Percentiles rank a stretch among this genome's conserved stretches.
Evolutionary conservation across 2,113 vertebrate species (phyloP).

Genomic region (Rana temporaria): DNA sequence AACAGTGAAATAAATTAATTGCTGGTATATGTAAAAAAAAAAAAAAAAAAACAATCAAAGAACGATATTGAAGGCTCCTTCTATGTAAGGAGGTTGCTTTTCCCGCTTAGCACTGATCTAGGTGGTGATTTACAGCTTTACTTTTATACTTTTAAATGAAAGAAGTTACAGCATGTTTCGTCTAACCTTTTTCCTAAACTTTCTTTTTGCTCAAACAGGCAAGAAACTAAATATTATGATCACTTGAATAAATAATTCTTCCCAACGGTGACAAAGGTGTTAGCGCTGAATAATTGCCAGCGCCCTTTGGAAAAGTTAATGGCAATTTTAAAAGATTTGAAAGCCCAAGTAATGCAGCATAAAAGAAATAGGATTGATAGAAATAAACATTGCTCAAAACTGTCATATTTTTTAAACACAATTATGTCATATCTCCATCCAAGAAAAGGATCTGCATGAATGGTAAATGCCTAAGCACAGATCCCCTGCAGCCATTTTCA

Average conservation of each 20-base stretch:
- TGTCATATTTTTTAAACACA: slow-evolving; percentile 8
- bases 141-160: too few relatives aligned
- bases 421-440: slow-evolving; percentile 23
- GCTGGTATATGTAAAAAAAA: too few relatives aligned
- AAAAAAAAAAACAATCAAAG: too few relatives aligned
- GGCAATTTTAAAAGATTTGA: background rate
- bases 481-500: background rate
- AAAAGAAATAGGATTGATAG: background rate
- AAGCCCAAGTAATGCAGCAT: slow-evolving; percentile 7
- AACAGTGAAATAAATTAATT: too few relatives aligned
- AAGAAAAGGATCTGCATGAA: slow-evolving; percentile 20
- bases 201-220: background rate
- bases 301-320: slow-evolving; percentile 10
- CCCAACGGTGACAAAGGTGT: background rate
- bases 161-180: too few relatives aligned
- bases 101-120: too few relatives aligned
- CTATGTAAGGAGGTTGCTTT: too few relatives aligned
- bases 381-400: background rate
- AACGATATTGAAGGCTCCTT: too few relatives aligned
- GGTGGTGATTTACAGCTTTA: too few relatives aligned
- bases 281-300: slow-evolving; percentile 32
- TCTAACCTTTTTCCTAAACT: too few relatives aligned
- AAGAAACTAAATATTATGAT: background rate
- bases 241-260: background rate
- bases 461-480: background rate